Evolutionary conservation across 2,888 invertebrate genomes (phyloP), one percentile per base, ranked within the genome.

Genomic region (Microctonus aethiopoides): DNA sequence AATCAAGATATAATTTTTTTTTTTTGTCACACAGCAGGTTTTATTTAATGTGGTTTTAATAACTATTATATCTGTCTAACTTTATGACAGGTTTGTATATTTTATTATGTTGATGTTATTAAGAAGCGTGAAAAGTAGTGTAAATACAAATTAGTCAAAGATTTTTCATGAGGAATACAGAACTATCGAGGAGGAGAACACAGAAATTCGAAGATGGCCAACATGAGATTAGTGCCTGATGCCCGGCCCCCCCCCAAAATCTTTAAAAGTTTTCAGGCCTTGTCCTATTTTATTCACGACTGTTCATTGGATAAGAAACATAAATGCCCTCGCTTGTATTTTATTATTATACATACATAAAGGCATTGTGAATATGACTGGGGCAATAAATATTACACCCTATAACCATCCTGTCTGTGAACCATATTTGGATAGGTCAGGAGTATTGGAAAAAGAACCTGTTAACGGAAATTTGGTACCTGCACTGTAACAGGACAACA

Each of bases 71-170:
- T 52, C 59, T 63, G 41, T 20, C 51, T 46, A 41, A 34, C 46
- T n/a, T 54, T 62, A 68, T 71, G 57, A 36, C 68, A 71, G 46
- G 63, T 62, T 36, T 67, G 54, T 22, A 51, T 72, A 76, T 78
- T 75, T 79, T 76, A 79, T 79, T 62, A 62, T 46, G 22, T 60
- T 60, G 36, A 46, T 46, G 46, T 62, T 62, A 41, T 41, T 77
- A 68, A 61, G 72, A 80, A 78, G 82, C 79, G 80, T 78, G 79
- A 80, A 79, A 81, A 79, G 72, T 74, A 80, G 82, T 83, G 81
- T 82, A 82, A 84, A 84, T 83, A 84, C 84, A 84, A 85, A 85
- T 85, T 84, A 84, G 81, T 81, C 76, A 74, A 80, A 84, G 84
- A 83, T 83, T 84, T 83, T 77, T 68, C 77, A 84, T 46, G 75